Conservation (phyloP, 2,797 vertebrate species). For the Dicrostonyx torquatus region DNA sequence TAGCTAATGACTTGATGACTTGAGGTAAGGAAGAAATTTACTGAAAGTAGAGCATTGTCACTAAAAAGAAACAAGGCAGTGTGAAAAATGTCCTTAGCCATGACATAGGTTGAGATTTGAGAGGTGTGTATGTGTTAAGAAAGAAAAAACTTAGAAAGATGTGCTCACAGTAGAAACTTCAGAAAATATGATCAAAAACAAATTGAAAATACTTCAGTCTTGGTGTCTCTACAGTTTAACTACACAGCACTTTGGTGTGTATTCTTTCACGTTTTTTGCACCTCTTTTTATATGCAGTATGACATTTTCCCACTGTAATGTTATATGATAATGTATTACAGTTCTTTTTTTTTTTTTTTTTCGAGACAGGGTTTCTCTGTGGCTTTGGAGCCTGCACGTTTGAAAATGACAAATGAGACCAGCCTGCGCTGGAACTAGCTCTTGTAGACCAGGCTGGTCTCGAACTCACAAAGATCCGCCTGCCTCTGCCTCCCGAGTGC, state of each 20-base stretch:
- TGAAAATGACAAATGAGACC: too few relatives aligned
- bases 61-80: conserved; percentile 44
- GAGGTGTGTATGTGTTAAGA: not conserved
- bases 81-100: conserved; percentile 35
- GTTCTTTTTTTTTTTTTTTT: too few relatives aligned
- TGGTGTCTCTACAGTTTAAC: not conserved
- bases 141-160: conserved; percentile 34
- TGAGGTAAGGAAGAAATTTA: conserved; percentile 11
- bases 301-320: not conserved
- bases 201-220: not conserved
- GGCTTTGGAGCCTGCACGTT: too few relatives aligned
- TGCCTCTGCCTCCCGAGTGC: too few relatives aligned
- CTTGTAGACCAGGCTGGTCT: too few relatives aligned
- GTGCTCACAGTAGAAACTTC: conserved; percentile 24
- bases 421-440: too few relatives aligned
- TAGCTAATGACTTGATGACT: not conserved
- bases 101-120: not conserved
- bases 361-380: too few relatives aligned
- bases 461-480: too few relatives aligned
- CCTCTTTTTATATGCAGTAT: conserved; percentile 10
- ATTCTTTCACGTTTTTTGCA: conserved; percentile 26
- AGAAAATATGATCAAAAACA: conserved; percentile 29
- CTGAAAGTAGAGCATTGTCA: conserved; percentile 3
- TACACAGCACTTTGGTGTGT: conserved; percentile 10
- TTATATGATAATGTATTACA: not conserved